Percentiles rank a stretch among this genome's conserved stretches.
Conservation (phyloP, 2,797 vertebrate genomes). For the Ataeniobius toweri region DNA sequence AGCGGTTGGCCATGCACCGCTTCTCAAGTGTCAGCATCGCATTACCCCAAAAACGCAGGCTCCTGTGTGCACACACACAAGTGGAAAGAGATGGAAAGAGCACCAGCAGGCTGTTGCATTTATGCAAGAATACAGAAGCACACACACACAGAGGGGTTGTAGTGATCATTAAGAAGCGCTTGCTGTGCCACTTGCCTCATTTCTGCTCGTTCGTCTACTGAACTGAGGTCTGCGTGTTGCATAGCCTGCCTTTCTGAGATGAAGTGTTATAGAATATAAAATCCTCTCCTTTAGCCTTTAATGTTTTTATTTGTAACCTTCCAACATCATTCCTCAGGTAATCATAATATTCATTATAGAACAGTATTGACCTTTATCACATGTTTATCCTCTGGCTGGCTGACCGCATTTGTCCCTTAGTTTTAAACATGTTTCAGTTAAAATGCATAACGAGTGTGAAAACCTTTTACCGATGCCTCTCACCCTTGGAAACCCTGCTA, state of each 20-base stretch:
- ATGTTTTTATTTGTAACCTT: neutral
- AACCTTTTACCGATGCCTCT: slow-evolving; percentile 30
- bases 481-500: slow-evolving; percentile 34
- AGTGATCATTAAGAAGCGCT: slow-evolving; percentile 44
- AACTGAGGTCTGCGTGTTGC: slow-evolving; percentile 52
- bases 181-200: slow-evolving; percentile 29
- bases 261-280: slow-evolving; percentile 20
- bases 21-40: slow-evolving; percentile 51
- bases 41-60: slow-evolving; percentile 24
- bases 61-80: slow-evolving; percentile 35
- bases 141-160: slow-evolving; percentile 12
- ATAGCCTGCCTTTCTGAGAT: slow-evolving; percentile 15
- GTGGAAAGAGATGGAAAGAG: slow-evolving; percentile 24
- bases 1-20: slow-evolving; percentile 28
- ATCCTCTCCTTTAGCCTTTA: slow-evolving; percentile 9
- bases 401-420: neutral
- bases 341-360: neutral
- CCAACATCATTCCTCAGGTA: neutral
- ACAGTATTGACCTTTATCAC: slow-evolving; percentile 19
- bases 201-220: slow-evolving; percentile 34
- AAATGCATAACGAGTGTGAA: slow-evolving; percentile 6
- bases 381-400: slow-evolving; percentile 4
- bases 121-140: slow-evolving; percentile 8
- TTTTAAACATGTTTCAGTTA: neutral
- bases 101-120: slow-evolving; percentile 11